Conservation (phyloP, 2,888 invertebrate genomes). For the Rhyacophila evoluta region DNA sequence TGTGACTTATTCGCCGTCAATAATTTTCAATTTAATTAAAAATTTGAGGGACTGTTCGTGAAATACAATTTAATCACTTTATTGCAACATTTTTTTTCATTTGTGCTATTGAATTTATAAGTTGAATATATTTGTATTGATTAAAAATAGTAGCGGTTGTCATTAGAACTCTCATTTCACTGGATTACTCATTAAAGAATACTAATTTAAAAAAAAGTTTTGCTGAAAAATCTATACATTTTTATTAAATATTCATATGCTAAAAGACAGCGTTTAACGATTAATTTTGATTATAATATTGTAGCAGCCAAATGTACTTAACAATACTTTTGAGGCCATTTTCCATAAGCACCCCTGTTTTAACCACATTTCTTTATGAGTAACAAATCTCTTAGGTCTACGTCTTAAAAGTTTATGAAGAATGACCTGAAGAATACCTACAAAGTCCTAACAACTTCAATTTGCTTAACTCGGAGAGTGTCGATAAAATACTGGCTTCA, state of each 20-base stretch:
- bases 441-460: constrained; percentile 17
- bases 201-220: too few relatives aligned
- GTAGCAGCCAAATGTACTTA: too few relatives aligned
- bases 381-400: constrained; percentile 47
- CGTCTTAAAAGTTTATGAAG: constrained; percentile 48
- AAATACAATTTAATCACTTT: neutral
- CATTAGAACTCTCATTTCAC: too few relatives aligned
- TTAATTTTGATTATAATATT: too few relatives aligned
- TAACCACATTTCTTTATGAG: constrained; percentile 46
- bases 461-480: constrained; percentile 10
- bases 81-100: neutral
- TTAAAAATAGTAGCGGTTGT: neutral
- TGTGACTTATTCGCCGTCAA: constrained; percentile 19
- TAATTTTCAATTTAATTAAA: constrained; percentile 27
- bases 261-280: too few relatives aligned
- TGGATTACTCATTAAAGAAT: too few relatives aligned
- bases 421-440: constrained; percentile 26
- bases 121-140: neutral
- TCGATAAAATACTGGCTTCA: constrained; percentile 2
- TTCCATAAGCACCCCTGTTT: neutral
- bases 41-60: neutral
- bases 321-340: neutral
- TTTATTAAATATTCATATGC: too few relatives aligned
- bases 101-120: neutral
- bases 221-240: too few relatives aligned